Conservation (phyloP, 1,140 invertebrate genomes). For the Drosophila lowei region DNA sequence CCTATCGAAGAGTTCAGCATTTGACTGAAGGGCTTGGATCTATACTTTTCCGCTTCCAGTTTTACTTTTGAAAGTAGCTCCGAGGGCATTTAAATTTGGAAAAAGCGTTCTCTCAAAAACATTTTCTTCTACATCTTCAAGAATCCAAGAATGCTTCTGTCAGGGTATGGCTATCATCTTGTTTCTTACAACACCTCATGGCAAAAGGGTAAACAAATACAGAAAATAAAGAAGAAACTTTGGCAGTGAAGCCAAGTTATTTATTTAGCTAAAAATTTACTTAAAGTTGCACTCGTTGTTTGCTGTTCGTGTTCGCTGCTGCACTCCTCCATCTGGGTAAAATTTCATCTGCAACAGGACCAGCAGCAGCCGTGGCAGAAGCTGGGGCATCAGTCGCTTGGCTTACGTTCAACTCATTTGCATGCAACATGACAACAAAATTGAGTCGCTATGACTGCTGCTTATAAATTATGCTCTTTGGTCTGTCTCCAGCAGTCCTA, state of each 20-base stretch:
- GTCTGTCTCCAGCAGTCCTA: constrained; percentile 15
- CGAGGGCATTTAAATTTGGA: no score
- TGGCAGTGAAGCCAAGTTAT: constrained; percentile 37
- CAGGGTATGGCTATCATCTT: no score
- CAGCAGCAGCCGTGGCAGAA: background rate
- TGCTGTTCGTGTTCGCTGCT: constrained; percentile 8
- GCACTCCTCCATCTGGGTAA: constrained; percentile 23
- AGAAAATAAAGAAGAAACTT: constrained; percentile 5
- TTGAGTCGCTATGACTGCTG: constrained; percentile 41
- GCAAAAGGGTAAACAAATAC: background rate
- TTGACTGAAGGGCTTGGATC: no score
- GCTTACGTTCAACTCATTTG: constrained; percentile 47
- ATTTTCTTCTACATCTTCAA: no score
- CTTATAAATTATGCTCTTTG: constrained; percentile 66
- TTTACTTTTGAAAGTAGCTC: no score
- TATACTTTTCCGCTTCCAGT: no score
- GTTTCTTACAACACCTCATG: background rate
- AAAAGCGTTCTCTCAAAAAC: no score
- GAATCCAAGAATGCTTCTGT: no score
- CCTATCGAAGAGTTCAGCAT: no score
- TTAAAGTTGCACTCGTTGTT: constrained; percentile 42
- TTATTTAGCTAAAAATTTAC: constrained; percentile 59
- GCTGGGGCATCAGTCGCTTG: background rate
- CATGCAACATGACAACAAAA: constrained; percentile 61
- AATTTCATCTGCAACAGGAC: constrained; percentile 52